Percentiles rank a stretch among this genome's conserved stretches.
Conservation (phyloP, 2,113 vertebrate species). For the Tamias sibiricus region DNA sequence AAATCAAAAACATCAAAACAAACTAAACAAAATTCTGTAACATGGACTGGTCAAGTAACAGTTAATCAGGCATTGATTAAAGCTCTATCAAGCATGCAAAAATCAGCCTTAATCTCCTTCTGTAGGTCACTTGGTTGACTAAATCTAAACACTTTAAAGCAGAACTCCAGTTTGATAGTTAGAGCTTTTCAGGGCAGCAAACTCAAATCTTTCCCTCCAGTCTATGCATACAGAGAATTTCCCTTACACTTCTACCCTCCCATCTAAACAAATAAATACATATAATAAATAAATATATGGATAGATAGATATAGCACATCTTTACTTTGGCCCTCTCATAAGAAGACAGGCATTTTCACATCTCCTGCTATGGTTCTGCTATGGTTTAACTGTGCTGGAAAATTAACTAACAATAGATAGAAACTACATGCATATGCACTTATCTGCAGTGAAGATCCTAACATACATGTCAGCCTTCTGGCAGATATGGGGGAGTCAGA, state of each 20-base stretch:
- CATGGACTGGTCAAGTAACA: neutral
- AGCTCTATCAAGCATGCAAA: neutral
- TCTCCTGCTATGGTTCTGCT: too few relatives aligned
- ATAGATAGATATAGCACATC: neutral
- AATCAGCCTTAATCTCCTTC: neutral
- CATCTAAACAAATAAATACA: neutral
- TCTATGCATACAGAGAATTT: neutral
- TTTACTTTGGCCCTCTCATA: neutral
- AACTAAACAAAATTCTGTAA: neutral
- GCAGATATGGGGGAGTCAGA: neutral
- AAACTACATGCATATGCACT: neutral
- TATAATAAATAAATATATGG: neutral
- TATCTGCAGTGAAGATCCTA: neutral
- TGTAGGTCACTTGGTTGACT: neutral
- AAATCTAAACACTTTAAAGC: constrained; percentile 14
- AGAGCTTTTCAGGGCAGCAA: neutral
- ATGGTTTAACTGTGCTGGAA: neutral
- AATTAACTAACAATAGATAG: constrained; percentile 3
- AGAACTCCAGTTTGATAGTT: neutral
- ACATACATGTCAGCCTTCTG: neutral
- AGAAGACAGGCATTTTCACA: neutral
- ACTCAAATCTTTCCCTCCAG: neutral
- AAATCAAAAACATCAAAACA: neutral
- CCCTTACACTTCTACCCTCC: neutral
- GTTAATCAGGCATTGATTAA: neutral